These are phyloP conservation scores for Reinhardtius hippoglossoides DNA, from an alignment of 2,113 vertebrate species.

Conservation along the genomic window DNA sequence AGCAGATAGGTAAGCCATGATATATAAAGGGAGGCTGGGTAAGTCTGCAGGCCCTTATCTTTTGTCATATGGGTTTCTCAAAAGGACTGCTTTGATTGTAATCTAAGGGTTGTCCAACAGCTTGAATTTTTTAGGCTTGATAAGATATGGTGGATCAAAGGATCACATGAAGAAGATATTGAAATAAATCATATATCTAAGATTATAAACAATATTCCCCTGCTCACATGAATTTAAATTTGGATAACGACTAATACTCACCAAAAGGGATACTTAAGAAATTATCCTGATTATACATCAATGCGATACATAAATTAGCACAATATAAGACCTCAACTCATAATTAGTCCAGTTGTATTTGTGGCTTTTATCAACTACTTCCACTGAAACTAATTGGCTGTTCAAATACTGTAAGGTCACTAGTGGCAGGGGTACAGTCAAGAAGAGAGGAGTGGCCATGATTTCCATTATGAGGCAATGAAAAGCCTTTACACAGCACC, in stretches of 20 bases:
- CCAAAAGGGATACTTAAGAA: constrained; percentile 51
- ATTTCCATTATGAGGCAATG: constrained; percentile 28
- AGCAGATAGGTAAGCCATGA: constrained; percentile 45
- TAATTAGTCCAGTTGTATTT: constrained; percentile 36
- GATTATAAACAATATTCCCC: constrained; percentile 42
- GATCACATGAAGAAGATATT: constrained; percentile 34
- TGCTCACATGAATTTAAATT: constrained; percentile 37
- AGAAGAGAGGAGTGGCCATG: constrained; percentile 19
- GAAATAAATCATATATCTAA: constrained; percentile 42
- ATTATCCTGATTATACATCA: constrained; percentile 44
- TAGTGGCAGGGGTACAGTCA: constrained; percentile 11
- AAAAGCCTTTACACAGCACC: constrained; percentile 34
- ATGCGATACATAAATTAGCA: constrained; percentile 10
- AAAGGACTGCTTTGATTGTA: constrained; percentile 58
- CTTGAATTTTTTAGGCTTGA: constrained; percentile 39
- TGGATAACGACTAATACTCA: constrained; percentile 31
- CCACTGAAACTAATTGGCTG: constrained; percentile 44
- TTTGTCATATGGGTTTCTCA: constrained; percentile 45
- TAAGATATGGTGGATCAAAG: constrained; percentile 62
- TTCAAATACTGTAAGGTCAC: constrained; percentile 35
- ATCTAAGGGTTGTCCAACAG: constrained; percentile 35
- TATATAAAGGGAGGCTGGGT: constrained; percentile 53
- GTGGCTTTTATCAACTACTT: constrained; percentile 44
- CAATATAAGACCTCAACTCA: constrained; percentile 34
- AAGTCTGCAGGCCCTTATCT: constrained; percentile 56